Conservation (phyloP, 2,797 vertebrate genomes). For the Pseudochromis fuscus region DNA sequence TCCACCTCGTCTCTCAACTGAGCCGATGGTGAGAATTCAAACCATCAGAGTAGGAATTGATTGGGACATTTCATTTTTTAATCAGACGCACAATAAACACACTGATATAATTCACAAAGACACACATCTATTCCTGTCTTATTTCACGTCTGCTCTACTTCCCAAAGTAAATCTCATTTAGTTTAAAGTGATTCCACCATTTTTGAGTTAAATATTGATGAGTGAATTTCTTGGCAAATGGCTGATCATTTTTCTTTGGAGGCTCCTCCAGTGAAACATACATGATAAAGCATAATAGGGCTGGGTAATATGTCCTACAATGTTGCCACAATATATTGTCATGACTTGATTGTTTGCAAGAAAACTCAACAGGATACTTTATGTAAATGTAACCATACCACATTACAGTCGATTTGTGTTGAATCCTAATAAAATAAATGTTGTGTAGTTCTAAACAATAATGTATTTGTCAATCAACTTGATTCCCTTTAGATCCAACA, state of each 20-base stretch:
- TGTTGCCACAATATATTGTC: no score
- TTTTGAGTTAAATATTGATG: neutral
- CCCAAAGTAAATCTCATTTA: neutral
- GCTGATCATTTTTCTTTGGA: neutral
- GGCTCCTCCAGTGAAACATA: neutral
- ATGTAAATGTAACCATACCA: neutral
- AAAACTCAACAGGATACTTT: neutral
- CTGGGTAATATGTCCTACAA: no score
- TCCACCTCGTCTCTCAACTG: neutral
- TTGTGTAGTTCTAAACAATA: neutral
- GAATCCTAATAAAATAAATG: neutral
- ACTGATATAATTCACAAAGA: slow-evolving; percentile 1
- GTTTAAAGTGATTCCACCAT: neutral
- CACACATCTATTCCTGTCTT: neutral
- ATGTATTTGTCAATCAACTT: neutral
- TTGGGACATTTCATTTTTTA: neutral
- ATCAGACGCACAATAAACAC: neutral
- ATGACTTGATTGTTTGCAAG: no score
- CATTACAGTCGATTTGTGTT: neutral
- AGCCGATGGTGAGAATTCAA: slow-evolving; percentile 3
- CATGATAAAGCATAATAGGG: neutral
- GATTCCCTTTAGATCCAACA: neutral
- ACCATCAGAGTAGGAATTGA: neutral
- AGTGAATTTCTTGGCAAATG: neutral
- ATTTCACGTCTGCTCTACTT: neutral